Evolutionary conservation across 1,140 invertebrate genomes (phyloP), one percentile per base, ranked within the genome.

Genomic region (Ephestia elutella): DNA sequence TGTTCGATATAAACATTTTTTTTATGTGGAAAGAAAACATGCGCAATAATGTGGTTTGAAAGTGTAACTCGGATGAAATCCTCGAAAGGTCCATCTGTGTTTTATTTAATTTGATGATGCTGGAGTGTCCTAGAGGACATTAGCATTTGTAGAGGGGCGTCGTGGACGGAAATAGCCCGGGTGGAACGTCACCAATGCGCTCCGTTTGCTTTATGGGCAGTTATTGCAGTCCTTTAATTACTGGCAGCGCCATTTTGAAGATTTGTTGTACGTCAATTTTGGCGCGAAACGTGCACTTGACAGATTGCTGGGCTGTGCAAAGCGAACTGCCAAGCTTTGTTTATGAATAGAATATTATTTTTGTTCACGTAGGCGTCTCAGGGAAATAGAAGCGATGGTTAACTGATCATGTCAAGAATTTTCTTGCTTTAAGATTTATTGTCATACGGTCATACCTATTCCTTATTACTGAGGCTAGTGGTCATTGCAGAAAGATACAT

Each of bases 71-170:
- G 15, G 38, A 15, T 7, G 5, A 15, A 44, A 15, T 44, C 38
- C 38, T 15, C 38, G 38, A 44, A n/a, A 13, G 15, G 0, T 44
- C 13, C 38, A n/a, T 44, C 38, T 15, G 38, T n/a, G 15, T 15
- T 44, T 49, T 49, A 62, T 57, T 59, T 62, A 54, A 57, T 53
- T 60, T 59, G 58, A 32, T 51, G 38, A 15, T 65, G 59, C 74
- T 75, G 74, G 74, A 75, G 73, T 70, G 75, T 74, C 78, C 80
- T 78, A 80, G 78, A 82, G 81, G 81, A 81, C 83, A 75, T 86
- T 86, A 86, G 83, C 83, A 86, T 84, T 86, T 86, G 77, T 78
- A 71, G 80, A 74, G 81, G 70, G 78, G 82, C 75, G 73, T 66
- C 69, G 75, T 56, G 70, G 70, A 81, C 83, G 60, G 74, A 82